Conservation (phyloP, 1,140 invertebrate genomes). For the Eupeodes corollae region DNA sequence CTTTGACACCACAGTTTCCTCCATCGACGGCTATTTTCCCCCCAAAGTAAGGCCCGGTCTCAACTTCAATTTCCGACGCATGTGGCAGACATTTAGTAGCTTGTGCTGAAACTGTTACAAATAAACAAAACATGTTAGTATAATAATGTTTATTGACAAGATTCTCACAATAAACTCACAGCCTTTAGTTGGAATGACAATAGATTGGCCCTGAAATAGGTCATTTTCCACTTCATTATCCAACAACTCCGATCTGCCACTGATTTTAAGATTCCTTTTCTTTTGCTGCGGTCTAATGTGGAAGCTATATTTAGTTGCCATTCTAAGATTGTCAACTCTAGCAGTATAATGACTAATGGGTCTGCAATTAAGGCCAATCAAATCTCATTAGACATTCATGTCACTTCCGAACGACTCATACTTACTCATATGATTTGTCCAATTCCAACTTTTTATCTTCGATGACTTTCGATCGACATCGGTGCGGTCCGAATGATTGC, state of each 20-base stretch:
- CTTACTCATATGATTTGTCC: neutral
- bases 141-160: neutral
- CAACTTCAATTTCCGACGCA: constrained; percentile 65
- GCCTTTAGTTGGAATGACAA: constrained; percentile 63
- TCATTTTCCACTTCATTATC: constrained; percentile 31
- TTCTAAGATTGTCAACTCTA: constrained; percentile 50
- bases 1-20: constrained; percentile 48
- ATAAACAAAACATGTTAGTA: neutral
- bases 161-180: constrained; percentile 46
- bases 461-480: constrained; percentile 54
- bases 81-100: constrained; percentile 63
- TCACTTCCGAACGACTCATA: neutral
- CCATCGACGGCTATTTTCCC: constrained; percentile 56
- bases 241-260: constrained; percentile 20
- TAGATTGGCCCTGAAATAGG: constrained; percentile 40
- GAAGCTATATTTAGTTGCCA: constrained; percentile 69
- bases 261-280: constrained; percentile 22
- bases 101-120: constrained; percentile 55
- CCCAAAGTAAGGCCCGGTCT: constrained; percentile 63
- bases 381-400: no score
- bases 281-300: constrained; percentile 46
- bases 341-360: constrained; percentile 39
- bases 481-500: constrained; percentile 60
- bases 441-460: constrained; percentile 16
- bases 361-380: constrained; percentile 1